These are phyloP conservation scores for Lanius ludovicianus DNA, from an alignment of 2,113 vertebrate genomes.

Conservation along the genomic window DNA sequence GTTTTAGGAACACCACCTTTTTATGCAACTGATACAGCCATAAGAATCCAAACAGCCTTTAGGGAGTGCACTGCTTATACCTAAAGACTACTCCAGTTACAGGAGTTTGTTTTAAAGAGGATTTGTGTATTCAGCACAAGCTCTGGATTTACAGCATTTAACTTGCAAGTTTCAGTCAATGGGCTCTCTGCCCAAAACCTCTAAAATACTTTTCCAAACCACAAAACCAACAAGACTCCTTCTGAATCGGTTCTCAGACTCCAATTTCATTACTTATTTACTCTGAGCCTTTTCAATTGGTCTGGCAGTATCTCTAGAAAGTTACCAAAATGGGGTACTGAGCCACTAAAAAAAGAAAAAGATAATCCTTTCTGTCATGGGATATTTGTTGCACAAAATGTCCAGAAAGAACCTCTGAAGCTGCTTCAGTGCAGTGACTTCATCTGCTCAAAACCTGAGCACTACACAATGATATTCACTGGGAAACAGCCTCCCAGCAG, in stretches of 20 bases:
- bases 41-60: not conserved
- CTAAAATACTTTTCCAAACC: not conserved
- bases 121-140: not conserved
- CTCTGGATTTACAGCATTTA: not conserved
- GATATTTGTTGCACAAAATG: not conserved
- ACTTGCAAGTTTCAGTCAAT: not conserved
- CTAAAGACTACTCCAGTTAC: not conserved
- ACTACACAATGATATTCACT: too few species aligned
- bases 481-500: not conserved
- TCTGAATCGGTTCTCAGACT: not conserved
- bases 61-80: not conserved
- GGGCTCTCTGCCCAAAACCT: not conserved
- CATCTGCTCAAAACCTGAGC: not conserved
- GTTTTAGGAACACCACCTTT: not conserved
- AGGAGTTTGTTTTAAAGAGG: not conserved
- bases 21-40: not conserved
- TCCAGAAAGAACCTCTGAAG: not conserved
- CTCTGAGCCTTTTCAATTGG: not conserved
- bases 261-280: not conserved
- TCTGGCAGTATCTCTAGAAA: not conserved
- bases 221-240: not conserved
- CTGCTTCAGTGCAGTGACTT: not conserved
- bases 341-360: not conserved
- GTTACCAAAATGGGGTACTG: not conserved
- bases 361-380: not conserved